Base-by-base conservation (phyloP, 92 coral and sea anemone species). In the Palythoa heliodiscus region DNA sequence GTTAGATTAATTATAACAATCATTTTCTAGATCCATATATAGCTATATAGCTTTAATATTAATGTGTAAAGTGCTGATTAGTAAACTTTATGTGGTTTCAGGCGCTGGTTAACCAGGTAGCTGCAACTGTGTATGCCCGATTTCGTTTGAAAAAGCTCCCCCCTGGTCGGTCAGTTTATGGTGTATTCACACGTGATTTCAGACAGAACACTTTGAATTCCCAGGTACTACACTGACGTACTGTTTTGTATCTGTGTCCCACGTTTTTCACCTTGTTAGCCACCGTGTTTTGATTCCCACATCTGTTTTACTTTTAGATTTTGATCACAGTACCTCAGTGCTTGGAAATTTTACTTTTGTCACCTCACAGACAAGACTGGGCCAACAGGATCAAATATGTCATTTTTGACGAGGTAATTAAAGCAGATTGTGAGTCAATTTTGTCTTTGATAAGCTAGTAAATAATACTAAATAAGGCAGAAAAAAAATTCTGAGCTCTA, bases 301-400 rank as follows among this genome's bases (percentile, higher is more conserved):
- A 5, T 63, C 11, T 63, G 23, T n/a, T 85, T 82, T 80, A 2
- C 74, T 63, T 53, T 11, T 82, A 93, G 92, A 93, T 93, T 24
- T 84, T 93, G 64, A 88, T 93, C 38, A 93, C 96, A 25, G 94
- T 93, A n/a, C 96, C 96, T 1, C 91, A 89, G 71, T 93, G 96
- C 63, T 78, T 93, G 71, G 96, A 93, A 66, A 91, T 93, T 24
- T 81, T 93, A 13, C 89, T 93, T 3, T 84, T 93, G 63, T 93
- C 96, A 2, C 94, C 94, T 1, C 81, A 61, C 24, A 87, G 92
- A 77, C 93, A 93, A 63, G 91, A 93, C 29, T 93, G 96, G 96
- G 86, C 90, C 8, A 87, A 73, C 63, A 91, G 75, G 38, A 80
- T 93, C 69, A 93, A 71, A 84, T 93, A 93, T 73, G 96, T 91